A percentile compares a stretch with the other conserved stretches of the same genome.
Evolutionary conservation across 2,113 vertebrate species (phyloP).

Genomic region (Pteruthius melanotis): DNA sequence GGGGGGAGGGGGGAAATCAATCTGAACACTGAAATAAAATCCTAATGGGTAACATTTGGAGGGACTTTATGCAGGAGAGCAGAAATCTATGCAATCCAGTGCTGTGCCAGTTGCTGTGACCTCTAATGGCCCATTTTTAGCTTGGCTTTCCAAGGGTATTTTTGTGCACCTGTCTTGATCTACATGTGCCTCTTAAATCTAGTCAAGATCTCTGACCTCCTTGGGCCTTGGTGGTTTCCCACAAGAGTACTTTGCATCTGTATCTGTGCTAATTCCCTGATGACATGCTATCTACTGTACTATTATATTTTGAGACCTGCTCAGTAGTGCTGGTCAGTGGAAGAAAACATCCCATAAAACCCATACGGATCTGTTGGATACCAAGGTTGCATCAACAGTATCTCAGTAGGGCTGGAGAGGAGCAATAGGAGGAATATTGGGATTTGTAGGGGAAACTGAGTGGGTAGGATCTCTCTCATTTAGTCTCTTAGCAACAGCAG

Average conservation of each 20-base stretch:
- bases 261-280: background rate
- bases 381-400: background rate
- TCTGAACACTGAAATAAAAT: background rate
- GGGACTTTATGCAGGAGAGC: background rate
- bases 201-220: background rate
- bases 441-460: background rate
- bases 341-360: background rate
- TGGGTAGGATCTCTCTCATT: background rate
- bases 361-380: background rate
- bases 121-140: background rate
- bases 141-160: background rate
- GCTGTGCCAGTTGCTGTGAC: background rate
- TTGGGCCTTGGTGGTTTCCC: background rate
- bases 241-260: background rate
- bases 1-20: background rate
- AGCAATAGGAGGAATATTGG: background rate
- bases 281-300: rapidly evolving
- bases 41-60: background rate
- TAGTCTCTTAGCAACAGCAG: slow-evolving; percentile 37
- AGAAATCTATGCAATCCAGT: background rate
- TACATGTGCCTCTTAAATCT: background rate
- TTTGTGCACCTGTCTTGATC: background rate
- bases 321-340: background rate
- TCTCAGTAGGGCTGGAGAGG: background rate
- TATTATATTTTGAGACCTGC: background rate